These are phyloP conservation scores for Eudasyphora cyanicolor DNA, from an alignment of 2,888 invertebrate genomes.

Conservation along the genomic window DNA sequence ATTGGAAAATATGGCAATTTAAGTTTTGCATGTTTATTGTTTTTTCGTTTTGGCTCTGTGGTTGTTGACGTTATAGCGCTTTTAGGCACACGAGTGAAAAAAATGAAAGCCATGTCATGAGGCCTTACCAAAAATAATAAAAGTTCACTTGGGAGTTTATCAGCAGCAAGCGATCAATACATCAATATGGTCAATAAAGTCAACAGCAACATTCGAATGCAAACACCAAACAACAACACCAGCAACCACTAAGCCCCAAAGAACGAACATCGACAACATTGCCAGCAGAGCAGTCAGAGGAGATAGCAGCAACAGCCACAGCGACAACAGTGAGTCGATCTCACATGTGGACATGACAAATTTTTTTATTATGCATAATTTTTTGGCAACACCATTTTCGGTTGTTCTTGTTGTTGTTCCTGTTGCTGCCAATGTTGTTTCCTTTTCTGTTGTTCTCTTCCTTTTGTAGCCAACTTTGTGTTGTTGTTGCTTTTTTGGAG, in stretches of 20 bases:
- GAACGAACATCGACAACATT: slow-evolving; percentile 13
- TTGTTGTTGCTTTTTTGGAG: too few species aligned
- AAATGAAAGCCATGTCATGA: slow-evolving; percentile 2
- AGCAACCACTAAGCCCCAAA: slow-evolving; percentile 44
- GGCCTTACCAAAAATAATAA: slow-evolving; percentile 40
- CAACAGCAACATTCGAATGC: slow-evolving; percentile 60
- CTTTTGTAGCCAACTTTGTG: slow-evolving; percentile 28
- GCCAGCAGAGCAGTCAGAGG: slow-evolving; percentile 25
- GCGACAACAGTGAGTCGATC: not conserved
- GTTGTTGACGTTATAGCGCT: not conserved
- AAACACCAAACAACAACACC: slow-evolving; percentile 30
- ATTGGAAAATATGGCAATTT: slow-evolving; percentile 60
- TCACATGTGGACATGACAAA: slow-evolving; percentile 55
- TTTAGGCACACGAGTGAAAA: too few species aligned
- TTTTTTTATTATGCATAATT: slow-evolving; percentile 63
- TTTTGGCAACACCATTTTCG: slow-evolving; percentile 61
- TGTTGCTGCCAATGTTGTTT: slow-evolving; percentile 25
- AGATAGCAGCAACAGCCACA: slow-evolving; percentile 11
- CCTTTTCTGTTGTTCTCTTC: slow-evolving; percentile 12
- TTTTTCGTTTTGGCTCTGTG: not conserved
- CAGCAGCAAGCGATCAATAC: slow-evolving; percentile 69
- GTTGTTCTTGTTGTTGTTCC: slow-evolving; percentile 23
- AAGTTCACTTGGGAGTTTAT: slow-evolving; percentile 67
- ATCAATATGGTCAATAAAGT: slow-evolving; percentile 71
- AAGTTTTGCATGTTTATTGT: slow-evolving; percentile 57